Evolutionary conservation across 1,140 invertebrate species (phyloP), one percentile per base, ranked within the genome.

Genomic region (Bradynema listronoti): DNA sequence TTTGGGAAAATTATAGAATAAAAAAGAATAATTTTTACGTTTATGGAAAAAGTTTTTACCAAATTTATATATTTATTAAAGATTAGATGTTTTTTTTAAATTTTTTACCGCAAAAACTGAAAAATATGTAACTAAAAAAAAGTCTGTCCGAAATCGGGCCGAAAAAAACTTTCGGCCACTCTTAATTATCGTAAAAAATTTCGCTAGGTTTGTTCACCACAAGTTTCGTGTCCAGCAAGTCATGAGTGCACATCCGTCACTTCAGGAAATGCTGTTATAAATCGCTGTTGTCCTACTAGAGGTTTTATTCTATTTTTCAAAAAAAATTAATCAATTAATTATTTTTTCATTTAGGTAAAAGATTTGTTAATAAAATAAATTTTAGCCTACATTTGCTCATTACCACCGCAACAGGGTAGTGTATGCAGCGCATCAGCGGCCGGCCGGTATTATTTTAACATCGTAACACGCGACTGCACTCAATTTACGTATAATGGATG

Each of bases 401-500:
- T 75, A 25, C 73, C 73, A 4, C 73, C 73, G 16, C 73, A 75
- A 55, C 73, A 75, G 51, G 73, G 73, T 30, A 58, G 53, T 27
- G 65, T 68, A 1, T 75, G 73, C 66, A 68, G 65, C 50, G 64
- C 63, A 2, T 77, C 74, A 16, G 75, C 73, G 22, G 65, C 75
- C 1, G 60, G 71, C 41, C 50, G 73, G 14, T 72, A 71, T 54
- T 76, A 76, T 42, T 76, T 78, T 65, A 76, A 76, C 51, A 78
- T 77, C 46, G 75, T 78, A 32, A 78, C 69, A 32, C 72, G 73
- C 51, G 73, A 78, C 41, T 75, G 73, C 61, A 78, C 73, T 4
- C 75, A 72, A 58, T 76, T 76, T 54, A 78, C 73, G 9, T 76
- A 78, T 68, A 73, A 77, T 54, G 73, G 73, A 34, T 76, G 73